Conservation (phyloP, 2,797 vertebrate genomes). For the Hippopotamyrus pictus region DNA sequence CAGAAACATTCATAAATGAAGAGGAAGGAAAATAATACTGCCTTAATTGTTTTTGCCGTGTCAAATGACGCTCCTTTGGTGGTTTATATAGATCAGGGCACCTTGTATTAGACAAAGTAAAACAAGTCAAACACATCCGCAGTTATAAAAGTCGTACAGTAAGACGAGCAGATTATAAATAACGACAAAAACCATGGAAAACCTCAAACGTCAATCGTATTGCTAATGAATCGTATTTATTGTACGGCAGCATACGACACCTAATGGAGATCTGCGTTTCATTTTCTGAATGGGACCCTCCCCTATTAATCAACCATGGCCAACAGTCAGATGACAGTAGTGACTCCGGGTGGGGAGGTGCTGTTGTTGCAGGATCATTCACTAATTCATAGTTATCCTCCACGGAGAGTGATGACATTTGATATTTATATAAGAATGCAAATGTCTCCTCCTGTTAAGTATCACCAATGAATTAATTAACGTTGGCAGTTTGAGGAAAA, state of each 20-base stretch:
- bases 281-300: conserved; percentile 27
- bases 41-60: background rate
- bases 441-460: conserved; percentile 4
- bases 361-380: conserved; percentile 13
- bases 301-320: conserved; percentile 42
- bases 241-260: background rate
- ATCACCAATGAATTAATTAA: background rate
- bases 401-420: background rate
- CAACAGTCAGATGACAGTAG: conserved; percentile 36
- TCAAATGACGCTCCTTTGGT: background rate
- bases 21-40: background rate
- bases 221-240: background rate
- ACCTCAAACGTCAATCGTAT: background rate
- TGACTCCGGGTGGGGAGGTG: conserved; percentile 16
- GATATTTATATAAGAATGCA: conserved; percentile 15
- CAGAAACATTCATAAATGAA: background rate
- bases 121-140: conserved; percentile 28
- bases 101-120: conserved; percentile 23
- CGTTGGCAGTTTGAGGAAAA: background rate
- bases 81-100: background rate
- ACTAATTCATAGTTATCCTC: conserved; percentile 4
- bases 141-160: conserved; percentile 26
- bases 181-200: background rate
- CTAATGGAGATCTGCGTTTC: background rate
- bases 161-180: background rate